Base-by-base conservation (phyloP, 2,113 vertebrate genomes). In the Talpa occidentalis region DNA sequence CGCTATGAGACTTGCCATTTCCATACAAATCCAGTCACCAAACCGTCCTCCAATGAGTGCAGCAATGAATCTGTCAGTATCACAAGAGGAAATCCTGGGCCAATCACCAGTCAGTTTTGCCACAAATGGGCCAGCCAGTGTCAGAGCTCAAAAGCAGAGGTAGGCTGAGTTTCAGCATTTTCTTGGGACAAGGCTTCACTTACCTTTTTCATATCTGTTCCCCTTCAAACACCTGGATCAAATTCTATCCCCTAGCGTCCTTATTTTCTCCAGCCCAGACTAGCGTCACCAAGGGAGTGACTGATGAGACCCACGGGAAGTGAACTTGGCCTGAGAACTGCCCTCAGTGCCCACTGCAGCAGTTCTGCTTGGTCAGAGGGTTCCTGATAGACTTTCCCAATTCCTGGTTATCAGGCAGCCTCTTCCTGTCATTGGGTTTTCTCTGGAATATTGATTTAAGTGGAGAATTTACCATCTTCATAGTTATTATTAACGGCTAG, bases 31-130 rank as follows among this genome's bases (percentile, higher is more conserved):
- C 54, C 81, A 37, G 60, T 32, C n/a, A 32, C 5, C 37, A 76
- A 4, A 0, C 10, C 73, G 19, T 70, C 7, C 30, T 91, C 69
- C 3, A 79, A 22, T 26, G 47, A 24, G 32, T 4, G 15, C 3
- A 54, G 12, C 16, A 14, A 9, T 66, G 9, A 8, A 85, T 60
- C 42, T 35, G 21, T 66, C 88, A 78, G 64, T 40, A 85, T 19
- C 17, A 49, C 8, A 16, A 88, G 49, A 17, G 30, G 52, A 56
- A 90, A 76, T 35, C 30, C 14, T 15, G 28, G 22, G 3, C 28
- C 37, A 10, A 10, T 32, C 3, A 1, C 4, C 4, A 8, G 9
- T 24, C 1, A 42, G 2, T 12, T 35, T 49, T 30, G 22, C 14
- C 59, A 70, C 86, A 85, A 49, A 9, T 35, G 5, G 56, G 40